These are phyloP conservation scores for Stenolophus ochropezus DNA, from an alignment of 2,888 invertebrate species.

Conservation along the genomic window DNA sequence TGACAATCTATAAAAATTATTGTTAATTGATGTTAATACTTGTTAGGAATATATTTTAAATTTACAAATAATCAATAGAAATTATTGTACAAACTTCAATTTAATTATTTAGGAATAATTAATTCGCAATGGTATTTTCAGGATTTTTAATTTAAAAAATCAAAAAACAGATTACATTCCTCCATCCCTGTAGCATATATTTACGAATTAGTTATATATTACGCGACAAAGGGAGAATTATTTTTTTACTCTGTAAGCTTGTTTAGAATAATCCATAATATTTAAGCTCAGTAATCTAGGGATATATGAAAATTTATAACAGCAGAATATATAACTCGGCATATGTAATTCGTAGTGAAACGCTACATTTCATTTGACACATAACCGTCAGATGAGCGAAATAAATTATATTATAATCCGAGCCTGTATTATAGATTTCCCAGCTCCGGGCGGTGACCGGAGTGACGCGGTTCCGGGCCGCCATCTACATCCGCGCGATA, in stretches of 20 bases:
- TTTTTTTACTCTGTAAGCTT: background rate
- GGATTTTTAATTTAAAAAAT: no score
- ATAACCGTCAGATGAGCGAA: background rate
- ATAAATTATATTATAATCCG: slow-evolving; percentile 10
- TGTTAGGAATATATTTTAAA: no score
- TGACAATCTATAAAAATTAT: no score
- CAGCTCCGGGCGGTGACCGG: background rate
- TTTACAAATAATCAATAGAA: no score
- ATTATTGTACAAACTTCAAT: no score
- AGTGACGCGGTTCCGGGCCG: slow-evolving; percentile 40
- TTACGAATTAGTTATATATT: no score
- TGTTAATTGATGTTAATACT: no score
- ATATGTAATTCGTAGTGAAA: background rate
- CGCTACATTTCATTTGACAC: background rate
- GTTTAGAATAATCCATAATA: background rate
- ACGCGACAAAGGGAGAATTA: no score
- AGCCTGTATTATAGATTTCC: slow-evolving; percentile 10
- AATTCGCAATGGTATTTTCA: no score
- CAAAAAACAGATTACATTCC: no score
- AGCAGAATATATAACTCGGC: background rate
- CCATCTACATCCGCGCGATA: slow-evolving; percentile 59
- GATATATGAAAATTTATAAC: background rate
- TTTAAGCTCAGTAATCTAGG: background rate
- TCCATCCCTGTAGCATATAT: no score
- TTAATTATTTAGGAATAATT: no score